Conservation (phyloP, 1,140 invertebrate genomes). For the Amyelois transitella region DNA sequence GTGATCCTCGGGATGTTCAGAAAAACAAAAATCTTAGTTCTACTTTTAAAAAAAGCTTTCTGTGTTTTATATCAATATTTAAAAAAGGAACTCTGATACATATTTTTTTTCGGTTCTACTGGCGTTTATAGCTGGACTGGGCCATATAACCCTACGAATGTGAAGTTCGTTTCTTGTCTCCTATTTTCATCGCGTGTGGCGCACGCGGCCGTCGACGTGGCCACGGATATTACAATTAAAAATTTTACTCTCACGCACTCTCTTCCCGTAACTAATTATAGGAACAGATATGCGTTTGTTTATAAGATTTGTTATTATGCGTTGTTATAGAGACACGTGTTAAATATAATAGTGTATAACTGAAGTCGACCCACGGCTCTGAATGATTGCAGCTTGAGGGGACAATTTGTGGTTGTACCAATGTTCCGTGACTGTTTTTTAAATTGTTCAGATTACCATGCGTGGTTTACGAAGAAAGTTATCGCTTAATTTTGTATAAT, state of each 20-base stretch:
- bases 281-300: constrained; percentile 22
- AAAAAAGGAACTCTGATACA: too few species aligned
- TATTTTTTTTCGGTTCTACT: too few species aligned
- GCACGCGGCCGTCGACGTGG: constrained; percentile 23
- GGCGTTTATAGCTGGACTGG: too few species aligned
- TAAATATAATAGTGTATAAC: constrained; percentile 25
- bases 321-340: not conserved
- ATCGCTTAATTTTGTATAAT: not conserved
- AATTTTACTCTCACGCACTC: constrained; percentile 51
- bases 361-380: constrained; percentile 12
- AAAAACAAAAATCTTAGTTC: too few species aligned
- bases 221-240: constrained; percentile 48
- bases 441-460: not conserved
- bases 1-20: too few species aligned
- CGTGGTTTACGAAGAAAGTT: not conserved
- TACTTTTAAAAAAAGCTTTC: too few species aligned
- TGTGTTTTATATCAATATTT: too few species aligned
- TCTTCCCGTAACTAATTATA: constrained; percentile 44
- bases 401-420: not conserved
- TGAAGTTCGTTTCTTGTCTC: constrained; percentile 24
- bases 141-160: not conserved
- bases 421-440: not conserved
- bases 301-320: constrained; percentile 27
- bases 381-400: not conserved
- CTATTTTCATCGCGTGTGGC: constrained; percentile 51